Evolutionary conservation across 2,888 invertebrate genomes (phyloP), one percentile per base, ranked within the genome.

Genomic region (Zonitis immaculata): DNA sequence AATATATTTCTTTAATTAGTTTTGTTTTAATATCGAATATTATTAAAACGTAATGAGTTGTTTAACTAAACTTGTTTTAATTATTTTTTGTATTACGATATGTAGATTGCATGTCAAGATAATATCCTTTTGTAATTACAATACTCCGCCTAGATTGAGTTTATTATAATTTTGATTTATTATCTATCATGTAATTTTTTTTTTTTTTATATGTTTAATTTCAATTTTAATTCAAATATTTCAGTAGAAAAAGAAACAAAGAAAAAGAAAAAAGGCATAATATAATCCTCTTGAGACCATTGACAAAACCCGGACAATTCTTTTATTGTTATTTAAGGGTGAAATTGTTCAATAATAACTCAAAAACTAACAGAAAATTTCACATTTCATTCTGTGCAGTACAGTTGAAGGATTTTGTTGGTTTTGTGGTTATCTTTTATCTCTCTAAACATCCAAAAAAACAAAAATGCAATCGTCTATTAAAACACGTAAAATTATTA

Each of bases 91-190:
- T 46, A 51, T 52, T 57, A 58, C 49, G 51, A 55, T 58, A 53
- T 58, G 52, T 57, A 56, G 58, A 58, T 58, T 56, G 58, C 58
- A 58, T 58, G 58, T 58, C 58, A 58, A 58, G 58, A 58, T 58
- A 49, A 48, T 49, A 53, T 45, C 51, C 32, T 52, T 56, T 55
- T 53, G 56, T 58, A 56, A 58, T 58, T 58, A 58, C 56, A 51
- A 49, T 42, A 49, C 56, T 56, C 58, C 58, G 58, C 58, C 58
- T 56, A 46, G 58, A 48, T 49, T 42, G 48, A 53, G 55, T 58
- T 56, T 56, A 56, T 56, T 58, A 55, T 57, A 55, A 56, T 58
- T 57, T 47, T 49, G 51, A 50, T 57, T 57, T 55, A 50, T 57
- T 39, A 18, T 35, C n/a, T n/a, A n/a, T n/a, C n/a, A 16, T 11